Evolutionary conservation across 2,888 invertebrate species (phyloP).

Genomic region (Mesorhabditis spiculigera): DNA sequence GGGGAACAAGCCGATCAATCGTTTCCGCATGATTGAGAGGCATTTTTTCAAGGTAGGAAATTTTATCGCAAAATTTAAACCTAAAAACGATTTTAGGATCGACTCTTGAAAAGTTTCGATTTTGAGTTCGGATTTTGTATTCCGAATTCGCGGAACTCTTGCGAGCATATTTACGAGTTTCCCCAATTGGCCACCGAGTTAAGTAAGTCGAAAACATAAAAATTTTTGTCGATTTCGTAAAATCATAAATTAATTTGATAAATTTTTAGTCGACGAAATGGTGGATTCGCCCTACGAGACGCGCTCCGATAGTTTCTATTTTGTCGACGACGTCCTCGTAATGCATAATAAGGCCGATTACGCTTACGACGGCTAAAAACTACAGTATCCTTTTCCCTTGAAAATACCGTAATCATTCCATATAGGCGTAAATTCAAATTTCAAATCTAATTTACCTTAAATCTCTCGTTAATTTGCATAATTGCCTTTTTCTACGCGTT

Average conservation of each 20-base stretch:
- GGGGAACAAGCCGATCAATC: conserved; percentile 81
- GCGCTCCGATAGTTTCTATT: conserved; percentile 96
- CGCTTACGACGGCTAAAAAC: conserved; percentile 76
- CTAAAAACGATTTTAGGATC: conserved; percentile 69
- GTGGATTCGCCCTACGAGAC: conserved; percentile 92
- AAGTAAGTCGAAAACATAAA: conserved; percentile 35
- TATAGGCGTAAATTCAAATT: no score
- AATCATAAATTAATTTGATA: no score
- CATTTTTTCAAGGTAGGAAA: conserved; percentile 71
- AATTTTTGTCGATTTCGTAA: no score
- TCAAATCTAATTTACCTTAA: no score
- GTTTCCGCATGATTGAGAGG: conserved; percentile 96
- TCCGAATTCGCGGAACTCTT: conserved; percentile 92
- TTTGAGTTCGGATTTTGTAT: conserved; percentile 99
- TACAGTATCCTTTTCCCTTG: no score
- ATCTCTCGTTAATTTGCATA: no score
- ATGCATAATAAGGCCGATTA: conserved; percentile 99
- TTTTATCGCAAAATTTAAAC: background rate
- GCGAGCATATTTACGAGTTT: conserved; percentile 98
- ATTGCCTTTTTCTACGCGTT: no score
- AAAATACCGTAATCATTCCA: no score
- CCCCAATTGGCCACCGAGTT: conserved; percentile 73
- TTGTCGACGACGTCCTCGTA: conserved; percentile 89
- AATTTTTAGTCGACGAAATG: conserved; percentile 83
- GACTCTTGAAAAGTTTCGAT: conserved; percentile 90